Percentiles rank a stretch among this genome's conserved stretches.
Conservation (phyloP, 2,113 vertebrate species). For the Rissa tridactyla region DNA sequence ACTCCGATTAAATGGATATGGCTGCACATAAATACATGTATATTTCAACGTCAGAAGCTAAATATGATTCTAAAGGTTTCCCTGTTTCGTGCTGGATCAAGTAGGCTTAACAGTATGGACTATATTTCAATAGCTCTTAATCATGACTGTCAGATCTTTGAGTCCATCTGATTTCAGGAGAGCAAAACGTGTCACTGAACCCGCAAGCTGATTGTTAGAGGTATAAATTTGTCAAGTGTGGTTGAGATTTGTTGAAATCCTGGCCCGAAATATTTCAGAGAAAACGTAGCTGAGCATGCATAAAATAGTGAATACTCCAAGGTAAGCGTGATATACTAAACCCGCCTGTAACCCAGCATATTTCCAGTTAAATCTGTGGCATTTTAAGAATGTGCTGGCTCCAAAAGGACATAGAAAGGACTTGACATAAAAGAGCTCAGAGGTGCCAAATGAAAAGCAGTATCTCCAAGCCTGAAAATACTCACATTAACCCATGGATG, state of each 20-base stretch:
- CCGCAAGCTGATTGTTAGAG: background rate
- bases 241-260: background rate
- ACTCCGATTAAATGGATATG: background rate
- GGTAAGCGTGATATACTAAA: background rate
- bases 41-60: background rate
- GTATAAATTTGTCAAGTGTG: background rate
- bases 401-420: background rate
- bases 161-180: background rate
- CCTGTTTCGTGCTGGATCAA: background rate
- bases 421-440: background rate
- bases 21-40: background rate
- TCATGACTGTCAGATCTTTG: background rate
- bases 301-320: background rate
- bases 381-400: constrained; percentile 2
- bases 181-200: background rate
- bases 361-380: background rate
- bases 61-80: background rate
- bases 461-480: constrained; percentile 21
- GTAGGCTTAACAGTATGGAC: background rate
- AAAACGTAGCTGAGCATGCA: background rate
- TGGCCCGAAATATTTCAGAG: background rate
- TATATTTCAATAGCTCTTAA: background rate
- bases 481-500: constrained; percentile 98
- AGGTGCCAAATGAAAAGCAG: background rate
- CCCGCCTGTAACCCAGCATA: background rate